Evolutionary conservation across 2,113 vertebrate genomes (phyloP).

Genomic region (Microtus montanus): DNA sequence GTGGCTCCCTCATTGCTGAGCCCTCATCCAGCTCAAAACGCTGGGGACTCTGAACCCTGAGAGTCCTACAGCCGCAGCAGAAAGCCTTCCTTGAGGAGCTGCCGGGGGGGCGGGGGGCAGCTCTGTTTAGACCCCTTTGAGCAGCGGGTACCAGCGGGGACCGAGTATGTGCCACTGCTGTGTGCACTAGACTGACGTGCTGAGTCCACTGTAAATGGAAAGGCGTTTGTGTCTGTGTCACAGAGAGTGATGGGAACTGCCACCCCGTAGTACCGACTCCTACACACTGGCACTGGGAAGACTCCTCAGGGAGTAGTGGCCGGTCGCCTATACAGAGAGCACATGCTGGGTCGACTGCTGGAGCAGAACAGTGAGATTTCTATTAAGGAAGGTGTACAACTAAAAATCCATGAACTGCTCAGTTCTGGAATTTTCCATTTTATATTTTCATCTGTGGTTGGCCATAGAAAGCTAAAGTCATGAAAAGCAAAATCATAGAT

Average conservation of each 20-base stretch:
- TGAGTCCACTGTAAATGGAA: not conserved
- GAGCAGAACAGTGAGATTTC: not conserved
- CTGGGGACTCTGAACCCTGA: not conserved
- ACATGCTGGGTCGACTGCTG: not conserved
- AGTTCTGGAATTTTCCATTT: not conserved
- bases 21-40: not conserved
- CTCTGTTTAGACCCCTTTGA: not conserved
- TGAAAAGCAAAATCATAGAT: not conserved
- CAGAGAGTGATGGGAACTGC: not conserved
- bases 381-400: not conserved
- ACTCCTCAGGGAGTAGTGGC: not conserved
- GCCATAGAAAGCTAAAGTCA: not conserved
- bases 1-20: not conserved
- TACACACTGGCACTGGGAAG: not conserved
- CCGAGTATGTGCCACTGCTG: not conserved
- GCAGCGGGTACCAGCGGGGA: not conserved
- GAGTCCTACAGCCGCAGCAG: not conserved
- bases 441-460: not conserved
- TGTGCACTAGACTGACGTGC: not conserved
- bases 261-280: not conserved
- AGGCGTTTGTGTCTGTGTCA: not conserved
- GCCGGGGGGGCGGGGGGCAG: fast-evolving
- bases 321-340: not conserved
- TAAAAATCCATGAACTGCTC: not conserved
- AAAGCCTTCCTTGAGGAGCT: not conserved